phyloP scores from a whole-genome alignment of 1,140 invertebrate genomes.

The Drosophila lini region DNA sequence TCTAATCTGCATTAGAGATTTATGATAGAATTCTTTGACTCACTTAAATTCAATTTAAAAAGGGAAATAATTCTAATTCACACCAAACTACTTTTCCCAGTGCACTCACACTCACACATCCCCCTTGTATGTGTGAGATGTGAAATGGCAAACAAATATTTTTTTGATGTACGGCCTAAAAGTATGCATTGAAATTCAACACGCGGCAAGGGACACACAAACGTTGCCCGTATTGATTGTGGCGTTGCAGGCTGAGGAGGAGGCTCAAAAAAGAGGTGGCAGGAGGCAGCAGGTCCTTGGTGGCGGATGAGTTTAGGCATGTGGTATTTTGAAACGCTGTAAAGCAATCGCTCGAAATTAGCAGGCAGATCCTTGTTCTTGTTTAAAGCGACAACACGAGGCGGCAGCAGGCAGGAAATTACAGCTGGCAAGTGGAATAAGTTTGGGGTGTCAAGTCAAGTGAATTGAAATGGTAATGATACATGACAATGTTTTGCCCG shows the following conservation, averaged over 20 bases:
- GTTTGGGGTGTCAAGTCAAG: constrained; percentile 44
- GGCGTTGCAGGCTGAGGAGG: constrained; percentile 2
- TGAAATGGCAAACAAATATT: constrained; percentile 78
- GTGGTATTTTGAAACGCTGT: constrained; percentile 33
- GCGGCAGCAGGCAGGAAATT: constrained; percentile 40
- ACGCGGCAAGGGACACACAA: constrained; percentile 58
- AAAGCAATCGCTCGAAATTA: constrained; percentile 70
- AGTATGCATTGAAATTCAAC: constrained; percentile 82
- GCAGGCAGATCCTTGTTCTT: constrained; percentile 67
- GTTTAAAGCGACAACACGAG: constrained; percentile 57
- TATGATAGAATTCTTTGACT: no score
- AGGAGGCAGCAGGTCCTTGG: neutral
- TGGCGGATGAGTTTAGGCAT: constrained; percentile 7
- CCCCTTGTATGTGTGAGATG: constrained; percentile 47
- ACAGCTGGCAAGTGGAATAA: constrained; percentile 42
- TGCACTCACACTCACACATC: constrained; percentile 7
- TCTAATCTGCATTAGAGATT: neutral
- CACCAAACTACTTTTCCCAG: neutral
- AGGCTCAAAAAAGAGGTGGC: neutral
- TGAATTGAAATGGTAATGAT: constrained; percentile 61
- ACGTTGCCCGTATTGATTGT: constrained; percentile 39
- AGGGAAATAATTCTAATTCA: neutral
- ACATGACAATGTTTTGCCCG: constrained; percentile 48
- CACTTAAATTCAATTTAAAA: neutral
- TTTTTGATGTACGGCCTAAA: constrained; percentile 65